Percentiles rank a stretch among this genome's conserved stretches.
These are phyloP conservation scores for Cheilosia variabilis DNA, from an alignment of 2,888 invertebrate genomes.

Conservation along the genomic window DNA sequence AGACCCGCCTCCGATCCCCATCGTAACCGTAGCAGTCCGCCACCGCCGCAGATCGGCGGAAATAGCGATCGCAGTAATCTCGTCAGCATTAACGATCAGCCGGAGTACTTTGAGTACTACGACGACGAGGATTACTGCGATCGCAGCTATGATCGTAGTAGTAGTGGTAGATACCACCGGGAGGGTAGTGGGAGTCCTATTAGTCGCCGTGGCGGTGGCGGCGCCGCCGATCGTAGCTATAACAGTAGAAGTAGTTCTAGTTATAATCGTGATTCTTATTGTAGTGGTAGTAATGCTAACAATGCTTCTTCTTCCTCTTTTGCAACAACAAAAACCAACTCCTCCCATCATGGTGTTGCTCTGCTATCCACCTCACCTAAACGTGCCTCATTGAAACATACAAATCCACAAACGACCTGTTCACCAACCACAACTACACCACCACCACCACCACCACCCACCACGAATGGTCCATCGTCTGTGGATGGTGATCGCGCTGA, in stretches of 20 bases:
- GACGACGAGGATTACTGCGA: constrained; percentile 74
- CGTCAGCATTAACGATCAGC: constrained; percentile 85
- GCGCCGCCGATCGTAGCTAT: constrained; percentile 63
- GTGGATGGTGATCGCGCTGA: constrained; percentile 69
- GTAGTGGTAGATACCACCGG: constrained; percentile 26
- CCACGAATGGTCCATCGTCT: constrained; percentile 75
- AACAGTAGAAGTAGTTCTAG: constrained; percentile 82
- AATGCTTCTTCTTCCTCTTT: constrained; percentile 87
- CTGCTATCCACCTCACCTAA: constrained; percentile 80
- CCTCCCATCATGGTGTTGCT: constrained; percentile 83
- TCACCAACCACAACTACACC: constrained; percentile 81
- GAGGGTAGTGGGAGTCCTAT: constrained; percentile 57
- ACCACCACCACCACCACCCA: constrained; percentile 77
- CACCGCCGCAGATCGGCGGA: constrained; percentile 75
- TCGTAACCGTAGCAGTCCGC: constrained; percentile 76
- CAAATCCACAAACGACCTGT: constrained; percentile 80
- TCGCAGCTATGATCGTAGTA: constrained; percentile 9
- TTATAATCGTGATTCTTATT: constrained; percentile 83
- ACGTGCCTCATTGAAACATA: constrained; percentile 82
- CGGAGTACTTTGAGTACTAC: constrained; percentile 85
- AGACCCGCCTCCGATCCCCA: constrained; percentile 59
- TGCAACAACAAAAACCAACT: constrained; percentile 83
- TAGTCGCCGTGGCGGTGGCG: constrained; percentile 35
- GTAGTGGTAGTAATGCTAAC: constrained; percentile 86
- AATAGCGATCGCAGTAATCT: constrained; percentile 81